These are phyloP conservation scores for Lates calcarifer DNA, from an alignment of 2,113 vertebrate species.

Conservation along the genomic window DNA sequence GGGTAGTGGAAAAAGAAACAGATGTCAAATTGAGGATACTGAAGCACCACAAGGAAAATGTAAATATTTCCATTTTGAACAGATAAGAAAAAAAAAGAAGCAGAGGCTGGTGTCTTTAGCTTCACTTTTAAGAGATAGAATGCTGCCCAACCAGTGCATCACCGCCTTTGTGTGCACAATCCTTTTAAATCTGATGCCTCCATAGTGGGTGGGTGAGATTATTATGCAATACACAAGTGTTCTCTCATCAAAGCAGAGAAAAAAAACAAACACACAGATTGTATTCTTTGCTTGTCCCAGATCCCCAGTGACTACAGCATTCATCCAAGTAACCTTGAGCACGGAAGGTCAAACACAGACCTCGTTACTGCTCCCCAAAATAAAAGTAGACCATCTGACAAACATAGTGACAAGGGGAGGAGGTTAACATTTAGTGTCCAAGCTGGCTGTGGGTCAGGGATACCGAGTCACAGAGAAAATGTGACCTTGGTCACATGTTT, in stretches of 20 bases:
- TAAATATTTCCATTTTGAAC: neutral
- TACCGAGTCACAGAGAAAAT: slow-evolving; percentile 56
- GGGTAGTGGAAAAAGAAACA: neutral
- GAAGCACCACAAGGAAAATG: neutral
- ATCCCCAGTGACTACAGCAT: slow-evolving; percentile 20
- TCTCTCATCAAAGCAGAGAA: neutral
- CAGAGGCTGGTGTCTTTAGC: neutral
- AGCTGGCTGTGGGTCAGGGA: slow-evolving; percentile 16
- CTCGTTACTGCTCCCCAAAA: slow-evolving; percentile 61
- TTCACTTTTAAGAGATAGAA: neutral
- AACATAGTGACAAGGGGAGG: slow-evolving; percentile 31
- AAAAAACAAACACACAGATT: neutral
- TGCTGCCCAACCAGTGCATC: neutral
- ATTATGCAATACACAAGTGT: neutral
- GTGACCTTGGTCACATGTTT: slow-evolving; percentile 53
- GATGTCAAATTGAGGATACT: neutral
- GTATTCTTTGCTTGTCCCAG: neutral
- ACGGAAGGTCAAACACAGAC: slow-evolving; percentile 41
- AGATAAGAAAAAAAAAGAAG: neutral
- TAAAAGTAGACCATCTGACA: slow-evolving; percentile 55
- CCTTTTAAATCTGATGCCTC: neutral
- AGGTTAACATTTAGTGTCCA: slow-evolving; percentile 13
- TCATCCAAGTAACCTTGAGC: slow-evolving; percentile 49
- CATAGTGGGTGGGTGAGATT: neutral
- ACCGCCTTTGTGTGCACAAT: neutral